Conservation (phyloP, 1,140 invertebrate species). For the Leptonema lineaticorne region DNA sequence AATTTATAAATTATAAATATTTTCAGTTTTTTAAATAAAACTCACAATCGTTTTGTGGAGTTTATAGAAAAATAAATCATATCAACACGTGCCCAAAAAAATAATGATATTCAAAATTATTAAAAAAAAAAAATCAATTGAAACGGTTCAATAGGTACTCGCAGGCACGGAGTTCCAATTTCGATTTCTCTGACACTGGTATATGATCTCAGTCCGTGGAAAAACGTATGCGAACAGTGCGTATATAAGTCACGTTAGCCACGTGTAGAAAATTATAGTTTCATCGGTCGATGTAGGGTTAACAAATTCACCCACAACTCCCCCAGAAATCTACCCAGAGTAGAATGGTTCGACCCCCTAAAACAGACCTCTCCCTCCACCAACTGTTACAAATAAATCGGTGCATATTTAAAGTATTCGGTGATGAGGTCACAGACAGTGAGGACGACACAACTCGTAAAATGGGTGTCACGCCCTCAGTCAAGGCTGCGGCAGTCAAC, state of each 20-base stretch:
- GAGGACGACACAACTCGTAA: neutral
- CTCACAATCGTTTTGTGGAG: too few species aligned
- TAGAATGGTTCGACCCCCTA: neutral
- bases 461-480: conserved; percentile 10
- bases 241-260: conserved; percentile 11
- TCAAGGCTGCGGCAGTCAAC: neutral
- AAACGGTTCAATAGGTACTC: conserved; percentile 3
- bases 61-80: too few species aligned
- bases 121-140: too few species aligned
- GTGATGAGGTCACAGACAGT: conserved; percentile 9
- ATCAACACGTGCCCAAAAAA: too few species aligned
- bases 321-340: neutral
- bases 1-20: too few species aligned
- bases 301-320: neutral
- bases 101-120: too few species aligned
- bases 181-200: neutral
- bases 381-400: conserved; percentile 19
- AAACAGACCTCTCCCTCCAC: too few species aligned
- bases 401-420: conserved; percentile 22
- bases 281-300: neutral
- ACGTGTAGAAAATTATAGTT: conserved; percentile 11
- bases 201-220: neutral
- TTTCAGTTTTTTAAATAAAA: too few species aligned
- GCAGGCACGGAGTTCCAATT: conserved; percentile 10
- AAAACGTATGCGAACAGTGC: neutral